Base-by-base conservation (phyloP, 2,888 invertebrate genomes). In the Subacronicta megacephala region DNA sequence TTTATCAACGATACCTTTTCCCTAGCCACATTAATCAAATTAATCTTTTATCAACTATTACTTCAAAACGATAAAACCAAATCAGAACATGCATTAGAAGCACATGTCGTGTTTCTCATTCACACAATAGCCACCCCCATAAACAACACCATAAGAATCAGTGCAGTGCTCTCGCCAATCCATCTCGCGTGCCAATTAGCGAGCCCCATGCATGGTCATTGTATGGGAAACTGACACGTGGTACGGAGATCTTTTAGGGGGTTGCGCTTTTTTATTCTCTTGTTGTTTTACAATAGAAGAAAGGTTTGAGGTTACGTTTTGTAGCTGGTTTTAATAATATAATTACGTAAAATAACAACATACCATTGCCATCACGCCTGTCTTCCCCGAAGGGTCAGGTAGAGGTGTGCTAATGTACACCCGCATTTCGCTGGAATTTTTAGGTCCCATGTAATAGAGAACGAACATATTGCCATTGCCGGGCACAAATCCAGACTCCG, bases 171-270 rank as follows among this genome's bases (percentile, higher is more conserved):
- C 65, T 50, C 64, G 62, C 61, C 69, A 73, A 80, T 81, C 72
- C 64, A 77, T 81, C 80, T 79, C 74, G 45, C 13, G 54, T 69
- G 75, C 72, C 81, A 79, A 80, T 80, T 78, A 75, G 58, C 26
- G 46, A 38, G 37, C 72, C 57, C 63, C 60, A 52, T 54, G 59
- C 52, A 57, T 60, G 67, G 20, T 58, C 51, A 41, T 56, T 63
- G 59, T 50, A 56, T 73, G 66, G 49, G 64, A 66, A 57, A 29
- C 49, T 36, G 59, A 57, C 75, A 76, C 66, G 62, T 74, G 72
- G 33, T 43, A 15, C 10, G 17, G 55, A 23, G 49, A 10, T 62
- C 59, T 58, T 53, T 62, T 49, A 47, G 40, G 52, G 54, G 38
- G 38, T 16, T 66, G 62, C 38, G 15, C 58, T 63, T 67, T 65